Percentiles rank a stretch among this genome's conserved stretches.
Conservation (phyloP, 1,140 invertebrate genomes). For the Leucophenga varia region DNA sequence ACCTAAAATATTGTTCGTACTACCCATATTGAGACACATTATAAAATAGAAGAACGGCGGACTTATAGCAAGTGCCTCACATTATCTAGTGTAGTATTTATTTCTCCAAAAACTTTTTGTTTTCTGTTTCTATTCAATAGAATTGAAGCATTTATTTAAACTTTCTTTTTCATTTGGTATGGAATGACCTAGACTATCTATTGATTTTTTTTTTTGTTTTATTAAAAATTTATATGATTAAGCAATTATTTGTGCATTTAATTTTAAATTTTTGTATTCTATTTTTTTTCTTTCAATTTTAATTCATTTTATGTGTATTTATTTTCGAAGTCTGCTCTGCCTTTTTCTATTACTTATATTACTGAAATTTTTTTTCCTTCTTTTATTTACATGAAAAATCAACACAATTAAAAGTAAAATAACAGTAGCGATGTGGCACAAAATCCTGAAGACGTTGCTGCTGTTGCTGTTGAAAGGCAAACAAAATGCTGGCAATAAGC, state of each 20-base stretch:
- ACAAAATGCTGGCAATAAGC: background rate
- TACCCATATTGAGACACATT: no score
- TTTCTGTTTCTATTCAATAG: no score
- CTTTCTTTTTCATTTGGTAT: no score
- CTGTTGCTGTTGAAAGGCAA: background rate
- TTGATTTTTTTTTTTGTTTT: no score
- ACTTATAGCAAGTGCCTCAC: no score
- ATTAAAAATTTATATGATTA: no score
- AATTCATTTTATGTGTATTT: background rate
- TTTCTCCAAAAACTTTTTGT: no score
- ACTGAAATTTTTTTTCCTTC: background rate
- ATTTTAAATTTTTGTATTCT: slow-evolving; percentile 5
- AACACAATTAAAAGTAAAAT: slow-evolving; percentile 1
- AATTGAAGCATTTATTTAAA: no score
- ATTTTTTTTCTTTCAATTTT: background rate
- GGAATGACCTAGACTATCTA: no score
- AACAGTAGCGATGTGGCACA: background rate
- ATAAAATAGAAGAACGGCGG: no score
- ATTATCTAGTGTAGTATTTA: no score
- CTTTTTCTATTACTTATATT: background rate
- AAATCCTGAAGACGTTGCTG: background rate
- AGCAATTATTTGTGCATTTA: slow-evolving; percentile 24
- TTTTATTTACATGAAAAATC: background rate
- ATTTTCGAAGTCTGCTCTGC: background rate
- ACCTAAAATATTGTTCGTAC: no score